These are phyloP conservation scores for Psilopogon haemacephalus DNA, from an alignment of 2,113 vertebrate genomes.

Conservation along the genomic window DNA sequence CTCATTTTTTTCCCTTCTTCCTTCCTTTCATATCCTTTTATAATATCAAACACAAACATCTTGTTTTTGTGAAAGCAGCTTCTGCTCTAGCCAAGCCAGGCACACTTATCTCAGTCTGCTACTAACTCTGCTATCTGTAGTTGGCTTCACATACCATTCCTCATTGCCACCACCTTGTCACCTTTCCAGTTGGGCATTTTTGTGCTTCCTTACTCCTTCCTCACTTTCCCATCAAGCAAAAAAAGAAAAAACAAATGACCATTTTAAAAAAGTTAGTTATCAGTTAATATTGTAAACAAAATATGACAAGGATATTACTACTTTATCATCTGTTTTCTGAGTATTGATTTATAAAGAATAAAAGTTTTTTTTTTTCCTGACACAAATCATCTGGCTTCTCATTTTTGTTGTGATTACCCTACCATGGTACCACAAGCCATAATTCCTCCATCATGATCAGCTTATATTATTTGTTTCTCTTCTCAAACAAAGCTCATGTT, in stretches of 20 bases:
- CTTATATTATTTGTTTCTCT: constrained; percentile 54
- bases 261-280: neutral
- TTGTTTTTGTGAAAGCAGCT: neutral
- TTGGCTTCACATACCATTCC: neutral
- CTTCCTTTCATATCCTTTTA: neutral
- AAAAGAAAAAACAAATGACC: too few relatives aligned
- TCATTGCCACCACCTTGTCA: neutral
- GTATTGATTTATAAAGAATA: neutral
- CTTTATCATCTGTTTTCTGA: neutral
- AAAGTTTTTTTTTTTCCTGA: neutral
- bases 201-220: neutral
- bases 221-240: neutral
- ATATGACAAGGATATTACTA: neutral
- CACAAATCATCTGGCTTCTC: neutral
- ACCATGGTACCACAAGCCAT: neutral
- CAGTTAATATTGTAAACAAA: neutral
- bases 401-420: neutral
- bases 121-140: neutral
- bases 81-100: neutral
- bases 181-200: neutral
- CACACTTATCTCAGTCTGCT: neutral
- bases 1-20: neutral
- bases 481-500: constrained; percentile 48
- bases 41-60: neutral
- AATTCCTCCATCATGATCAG: constrained; percentile 48